A percentile compares a stretch with the other conserved stretches of the same genome.
phyloP scores from a whole-genome alignment of 2,113 vertebrate species.

The Progne subis region DNA sequence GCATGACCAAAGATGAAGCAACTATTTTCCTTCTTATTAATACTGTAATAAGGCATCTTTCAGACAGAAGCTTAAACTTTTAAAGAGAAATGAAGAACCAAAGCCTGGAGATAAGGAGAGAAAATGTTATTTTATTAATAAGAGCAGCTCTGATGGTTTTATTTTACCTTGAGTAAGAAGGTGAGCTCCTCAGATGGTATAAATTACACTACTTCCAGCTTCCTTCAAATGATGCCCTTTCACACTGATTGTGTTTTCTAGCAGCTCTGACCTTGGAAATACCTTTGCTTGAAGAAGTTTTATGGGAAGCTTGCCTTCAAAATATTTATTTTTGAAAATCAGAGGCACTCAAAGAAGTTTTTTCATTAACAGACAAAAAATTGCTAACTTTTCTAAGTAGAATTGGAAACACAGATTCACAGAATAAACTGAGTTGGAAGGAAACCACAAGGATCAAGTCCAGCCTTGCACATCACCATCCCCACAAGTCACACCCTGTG shows the following conservation, averaged over 20 bases:
- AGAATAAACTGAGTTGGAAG: background rate
- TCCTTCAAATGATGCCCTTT: background rate
- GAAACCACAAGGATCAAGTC: background rate
- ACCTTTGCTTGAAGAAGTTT: background rate
- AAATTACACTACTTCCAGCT: background rate
- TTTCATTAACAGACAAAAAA: background rate
- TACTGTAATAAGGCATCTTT: background rate
- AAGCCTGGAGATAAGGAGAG: background rate
- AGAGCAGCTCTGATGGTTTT: background rate
- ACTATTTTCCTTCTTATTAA: background rate
- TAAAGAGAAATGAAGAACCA: background rate
- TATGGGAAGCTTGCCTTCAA: background rate
- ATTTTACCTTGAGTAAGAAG: background rate
- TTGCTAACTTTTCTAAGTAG: background rate
- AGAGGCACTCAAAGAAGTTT: background rate
- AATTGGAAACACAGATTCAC: background rate
- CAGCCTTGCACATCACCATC: background rate
- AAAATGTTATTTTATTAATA: background rate
- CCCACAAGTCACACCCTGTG: background rate
- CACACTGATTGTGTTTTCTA: background rate
- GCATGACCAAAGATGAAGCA: background rate
- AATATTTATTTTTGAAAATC: background rate
- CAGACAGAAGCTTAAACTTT: background rate
- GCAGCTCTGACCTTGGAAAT: constrained; percentile 7
- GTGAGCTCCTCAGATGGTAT: background rate